These are phyloP conservation scores for Zhuqinia jingwanae DNA, from an alignment of 2,888 invertebrate species.

Conservation along the genomic window DNA sequence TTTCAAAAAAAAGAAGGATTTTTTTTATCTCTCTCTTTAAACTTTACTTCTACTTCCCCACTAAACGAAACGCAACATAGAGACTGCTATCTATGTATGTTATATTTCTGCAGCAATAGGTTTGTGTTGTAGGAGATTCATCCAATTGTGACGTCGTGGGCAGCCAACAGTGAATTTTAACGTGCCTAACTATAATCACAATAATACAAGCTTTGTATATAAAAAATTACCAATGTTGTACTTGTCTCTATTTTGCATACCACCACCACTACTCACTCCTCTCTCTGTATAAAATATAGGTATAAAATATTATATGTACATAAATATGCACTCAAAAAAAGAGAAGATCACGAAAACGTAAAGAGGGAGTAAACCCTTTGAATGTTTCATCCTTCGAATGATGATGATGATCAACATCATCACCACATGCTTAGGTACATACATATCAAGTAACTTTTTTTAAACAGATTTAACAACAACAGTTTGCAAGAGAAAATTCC, in stretches of 20 bases:
- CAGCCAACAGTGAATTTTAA: conserved; percentile 62
- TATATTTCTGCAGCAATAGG: background rate
- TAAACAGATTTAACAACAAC: conserved; percentile 51
- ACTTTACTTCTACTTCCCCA: conserved; percentile 60
- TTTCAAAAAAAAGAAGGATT: background rate
- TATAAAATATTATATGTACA: background rate
- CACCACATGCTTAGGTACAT: background rate
- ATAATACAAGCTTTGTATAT: background rate
- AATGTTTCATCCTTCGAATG: conserved; percentile 11
- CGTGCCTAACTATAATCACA: background rate
- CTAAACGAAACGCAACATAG: conserved; percentile 11
- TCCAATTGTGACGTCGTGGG: conserved; percentile 69
- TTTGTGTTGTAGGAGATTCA: conserved; percentile 49
- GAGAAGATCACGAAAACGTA: conserved; percentile 35
- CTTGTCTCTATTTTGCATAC: conserved; percentile 7
- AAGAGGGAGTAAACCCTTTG: conserved; percentile 60
- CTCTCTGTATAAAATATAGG: background rate
- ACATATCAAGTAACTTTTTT: background rate
- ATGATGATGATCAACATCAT: too few relatives aligned
- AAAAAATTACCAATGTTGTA: background rate
- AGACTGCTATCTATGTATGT: background rate
- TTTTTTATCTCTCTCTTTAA: conserved; percentile 13
- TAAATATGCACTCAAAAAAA: background rate
- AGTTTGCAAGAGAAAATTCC: conserved; percentile 53
- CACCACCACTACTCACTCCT: too few relatives aligned